Conservation (phyloP, 2,113 vertebrate genomes). For the Scomber scombrus region DNA sequence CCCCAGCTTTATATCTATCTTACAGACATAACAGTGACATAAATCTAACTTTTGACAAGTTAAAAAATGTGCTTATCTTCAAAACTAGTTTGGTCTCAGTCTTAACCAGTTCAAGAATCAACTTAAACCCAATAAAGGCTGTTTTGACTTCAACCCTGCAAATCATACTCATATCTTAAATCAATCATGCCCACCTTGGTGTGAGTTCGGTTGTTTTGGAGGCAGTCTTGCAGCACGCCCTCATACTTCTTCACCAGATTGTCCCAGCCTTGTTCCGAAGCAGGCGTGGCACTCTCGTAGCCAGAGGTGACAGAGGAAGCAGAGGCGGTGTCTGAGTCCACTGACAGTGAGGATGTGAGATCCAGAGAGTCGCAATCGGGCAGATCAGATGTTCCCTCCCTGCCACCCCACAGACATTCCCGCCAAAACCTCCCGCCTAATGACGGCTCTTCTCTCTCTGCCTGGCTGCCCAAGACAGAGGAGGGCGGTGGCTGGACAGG, state of each 20-base stretch:
- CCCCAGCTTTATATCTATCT: too few relatives aligned
- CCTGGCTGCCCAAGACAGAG: conserved; percentile 5
- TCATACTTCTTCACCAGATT: conserved; percentile 87
- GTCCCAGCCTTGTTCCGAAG: conserved; percentile 84
- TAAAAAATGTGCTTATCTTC: too few relatives aligned
- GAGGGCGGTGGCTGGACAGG: conserved; percentile 23
- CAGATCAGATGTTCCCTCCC: conserved; percentile 38
- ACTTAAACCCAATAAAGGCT: neutral
- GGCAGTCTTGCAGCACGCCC: conserved; percentile 85
- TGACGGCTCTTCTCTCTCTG: conserved; percentile 39
- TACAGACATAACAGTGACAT: too few relatives aligned
- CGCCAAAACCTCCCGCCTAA: conserved; percentile 63
- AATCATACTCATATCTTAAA: neutral
- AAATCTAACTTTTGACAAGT: too few relatives aligned
- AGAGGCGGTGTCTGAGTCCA: conserved; percentile 82
- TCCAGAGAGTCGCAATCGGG: conserved; percentile 80
- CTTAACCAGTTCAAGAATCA: neutral
- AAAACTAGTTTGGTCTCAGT: neutral
- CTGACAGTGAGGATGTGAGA: conserved; percentile 77
- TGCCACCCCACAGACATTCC: conserved; percentile 55
- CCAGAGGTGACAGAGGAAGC: conserved; percentile 88
- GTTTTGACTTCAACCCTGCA: neutral
- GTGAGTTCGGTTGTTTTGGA: conserved; percentile 82
- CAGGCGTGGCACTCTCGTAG: conserved; percentile 83
- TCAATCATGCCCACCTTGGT: conserved; percentile 84